phyloP scores from a whole-genome alignment of 2,797 vertebrate species.

The Petrocephalus sullivani region DNA sequence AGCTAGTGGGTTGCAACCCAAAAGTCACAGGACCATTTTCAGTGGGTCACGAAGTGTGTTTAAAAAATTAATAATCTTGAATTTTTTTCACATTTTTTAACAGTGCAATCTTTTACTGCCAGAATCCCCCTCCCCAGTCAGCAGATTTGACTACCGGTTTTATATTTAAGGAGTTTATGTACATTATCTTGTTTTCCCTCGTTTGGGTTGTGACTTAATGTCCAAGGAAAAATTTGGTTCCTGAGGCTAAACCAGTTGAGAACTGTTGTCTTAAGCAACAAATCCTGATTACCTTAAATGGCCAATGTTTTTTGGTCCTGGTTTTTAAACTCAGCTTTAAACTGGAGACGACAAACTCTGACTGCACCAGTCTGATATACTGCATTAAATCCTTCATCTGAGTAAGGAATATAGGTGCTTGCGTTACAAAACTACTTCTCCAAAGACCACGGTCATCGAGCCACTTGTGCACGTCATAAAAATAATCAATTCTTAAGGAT shows the following conservation, averaged over 20 bases:
- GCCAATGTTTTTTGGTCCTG: not conserved
- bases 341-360: not conserved
- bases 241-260: not conserved
- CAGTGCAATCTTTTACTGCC: not conserved
- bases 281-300: not conserved
- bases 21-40: not conserved
- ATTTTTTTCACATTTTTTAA: not conserved
- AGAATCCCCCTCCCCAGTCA: not conserved
- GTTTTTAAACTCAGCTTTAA: not conserved
- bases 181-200: not conserved
- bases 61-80: not conserved
- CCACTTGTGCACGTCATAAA: not conserved
- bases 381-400: not conserved
- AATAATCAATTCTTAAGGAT: not conserved
- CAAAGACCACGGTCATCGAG: not conserved
- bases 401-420: not conserved
- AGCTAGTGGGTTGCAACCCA: not conserved
- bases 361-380: not conserved
- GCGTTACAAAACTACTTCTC: not conserved
- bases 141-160: not conserved
- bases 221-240: not conserved
- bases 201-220: not conserved
- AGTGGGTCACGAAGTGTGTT: not conserved
- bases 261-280: not conserved
- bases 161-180: not conserved